Evolutionary conservation across 2,113 vertebrate genomes (phyloP).

Genomic region (Saccopteryx bilineata): DNA sequence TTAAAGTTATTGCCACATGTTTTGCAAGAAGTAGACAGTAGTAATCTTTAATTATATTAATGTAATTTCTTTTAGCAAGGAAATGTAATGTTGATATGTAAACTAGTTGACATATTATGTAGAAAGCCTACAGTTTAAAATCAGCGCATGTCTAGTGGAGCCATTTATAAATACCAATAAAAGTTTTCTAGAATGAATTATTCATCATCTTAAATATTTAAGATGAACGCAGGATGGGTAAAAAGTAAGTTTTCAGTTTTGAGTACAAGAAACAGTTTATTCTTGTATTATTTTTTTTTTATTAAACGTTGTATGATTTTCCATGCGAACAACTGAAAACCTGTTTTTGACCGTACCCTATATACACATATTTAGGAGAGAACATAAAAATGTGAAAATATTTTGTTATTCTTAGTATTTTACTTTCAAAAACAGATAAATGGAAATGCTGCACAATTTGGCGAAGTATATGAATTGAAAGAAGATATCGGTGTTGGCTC

Average conservation of each 20-base stretch:
- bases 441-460: conserved; percentile 93
- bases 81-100: conserved; percentile 28
- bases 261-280: neutral
- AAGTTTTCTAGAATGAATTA: conserved; percentile 37
- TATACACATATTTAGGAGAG: conserved; percentile 5
- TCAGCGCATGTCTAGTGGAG: neutral
- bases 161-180: conserved; percentile 45
- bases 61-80: conserved; percentile 10
- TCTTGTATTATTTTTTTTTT: neutral
- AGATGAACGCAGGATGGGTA: neutral
- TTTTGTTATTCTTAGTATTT: conserved; percentile 51
- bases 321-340: neutral
- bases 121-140: conserved; percentile 44
- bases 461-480: conserved; percentile 95
- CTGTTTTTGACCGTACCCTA: neutral
- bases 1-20: neutral
- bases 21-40: neutral
- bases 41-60: conserved; percentile 45
- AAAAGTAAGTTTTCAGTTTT: neutral
- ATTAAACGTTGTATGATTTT: neutral
- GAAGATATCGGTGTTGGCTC: conserved; percentile 98
- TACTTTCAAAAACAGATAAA: conserved; percentile 92
- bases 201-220: conserved; percentile 49
- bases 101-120: conserved; percentile 17
- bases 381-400: conserved; percentile 49